These are phyloP conservation scores for Lycaena phlaeas DNA, from an alignment of 2,888 invertebrate species.

Conservation along the genomic window DNA sequence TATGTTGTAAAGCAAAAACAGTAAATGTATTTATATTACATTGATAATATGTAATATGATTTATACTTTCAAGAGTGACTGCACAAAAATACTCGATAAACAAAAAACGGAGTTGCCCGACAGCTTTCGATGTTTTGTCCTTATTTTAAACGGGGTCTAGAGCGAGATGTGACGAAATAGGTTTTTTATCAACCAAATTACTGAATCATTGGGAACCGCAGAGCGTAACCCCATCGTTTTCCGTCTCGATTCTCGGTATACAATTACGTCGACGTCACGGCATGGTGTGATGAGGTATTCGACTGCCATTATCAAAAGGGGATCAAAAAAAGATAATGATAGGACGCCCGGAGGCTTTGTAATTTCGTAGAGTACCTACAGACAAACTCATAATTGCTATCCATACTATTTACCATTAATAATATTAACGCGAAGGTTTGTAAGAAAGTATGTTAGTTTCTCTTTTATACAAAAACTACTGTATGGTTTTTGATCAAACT, in stretches of 20 bases:
- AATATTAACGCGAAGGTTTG: no score
- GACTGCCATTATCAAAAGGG: slow-evolving; percentile 13
- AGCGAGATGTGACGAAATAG: slow-evolving; percentile 16
- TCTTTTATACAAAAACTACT: no score
- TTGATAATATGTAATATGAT: no score
- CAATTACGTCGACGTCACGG: slow-evolving; percentile 45
- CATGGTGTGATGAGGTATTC: slow-evolving; percentile 14
- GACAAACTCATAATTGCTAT: slow-evolving; percentile 5
- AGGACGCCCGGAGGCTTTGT: slow-evolving; percentile 9
- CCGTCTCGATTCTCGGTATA: slow-evolving; percentile 56
- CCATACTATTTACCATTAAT: no score
- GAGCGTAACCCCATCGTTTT: slow-evolving; percentile 56
- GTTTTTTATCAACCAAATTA: slow-evolving; percentile 38
- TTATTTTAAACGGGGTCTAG: slow-evolving; percentile 6
- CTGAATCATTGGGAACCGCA: slow-evolving; percentile 48
- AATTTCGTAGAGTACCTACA: slow-evolving; percentile 5
- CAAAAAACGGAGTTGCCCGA: slow-evolving; percentile 3
- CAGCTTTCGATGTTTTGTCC: slow-evolving; percentile 3
- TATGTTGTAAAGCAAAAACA: no score
- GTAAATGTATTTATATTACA: no score
- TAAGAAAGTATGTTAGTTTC: no score
- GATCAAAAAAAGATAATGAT: slow-evolving; percentile 16
- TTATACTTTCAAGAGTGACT: slow-evolving; percentile 5
- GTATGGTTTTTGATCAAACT: no score
- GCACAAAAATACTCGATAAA: slow-evolving; percentile 2